Percentiles rank a stretch among this genome's conserved stretches.
These are phyloP conservation scores for Sphenopsis melanotis DNA, from an alignment of 2,797 vertebrate species.

Conservation along the genomic window DNA sequence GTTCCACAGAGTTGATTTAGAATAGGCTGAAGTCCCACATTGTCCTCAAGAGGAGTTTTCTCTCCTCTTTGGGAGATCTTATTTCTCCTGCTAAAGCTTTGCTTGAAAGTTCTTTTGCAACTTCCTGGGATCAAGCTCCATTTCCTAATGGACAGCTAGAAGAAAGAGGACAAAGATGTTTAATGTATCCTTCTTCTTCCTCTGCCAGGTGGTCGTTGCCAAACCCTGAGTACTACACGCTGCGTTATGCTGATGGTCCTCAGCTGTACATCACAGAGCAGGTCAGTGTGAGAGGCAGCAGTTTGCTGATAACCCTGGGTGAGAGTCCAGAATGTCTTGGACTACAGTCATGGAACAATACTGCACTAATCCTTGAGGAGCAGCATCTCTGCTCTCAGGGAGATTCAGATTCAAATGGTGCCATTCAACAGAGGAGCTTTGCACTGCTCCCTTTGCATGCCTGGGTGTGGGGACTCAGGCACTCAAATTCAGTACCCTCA, in stretches of 20 bases:
- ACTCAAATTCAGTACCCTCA: background rate
- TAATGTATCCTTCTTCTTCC: background rate
- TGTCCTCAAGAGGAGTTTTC: background rate
- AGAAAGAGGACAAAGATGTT: background rate
- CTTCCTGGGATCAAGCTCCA: background rate
- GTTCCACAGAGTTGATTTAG: background rate
- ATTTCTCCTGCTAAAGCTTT: background rate
- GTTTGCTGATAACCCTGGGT: background rate
- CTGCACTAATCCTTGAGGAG: background rate
- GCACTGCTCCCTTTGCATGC: background rate
- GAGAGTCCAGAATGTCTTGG: background rate
- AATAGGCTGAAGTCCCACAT: background rate
- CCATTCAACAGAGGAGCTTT: background rate
- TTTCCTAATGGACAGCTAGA: background rate
- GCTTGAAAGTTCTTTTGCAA: background rate
- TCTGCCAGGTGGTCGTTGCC: conserved; percentile 90
- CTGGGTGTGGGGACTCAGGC: background rate
- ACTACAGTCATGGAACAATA: background rate
- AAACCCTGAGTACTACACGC: conserved; percentile 92
- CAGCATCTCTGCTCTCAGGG: background rate
- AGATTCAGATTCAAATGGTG: background rate
- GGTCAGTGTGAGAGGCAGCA: conserved; percentile 72
- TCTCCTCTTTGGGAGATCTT: background rate
- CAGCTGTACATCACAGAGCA: conserved; percentile 98
- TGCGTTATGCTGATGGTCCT: conserved; percentile 94